These are phyloP conservation scores for Ditylenchus dipsaci DNA, from an alignment of 1,140 invertebrate species.

Conservation along the genomic window DNA sequence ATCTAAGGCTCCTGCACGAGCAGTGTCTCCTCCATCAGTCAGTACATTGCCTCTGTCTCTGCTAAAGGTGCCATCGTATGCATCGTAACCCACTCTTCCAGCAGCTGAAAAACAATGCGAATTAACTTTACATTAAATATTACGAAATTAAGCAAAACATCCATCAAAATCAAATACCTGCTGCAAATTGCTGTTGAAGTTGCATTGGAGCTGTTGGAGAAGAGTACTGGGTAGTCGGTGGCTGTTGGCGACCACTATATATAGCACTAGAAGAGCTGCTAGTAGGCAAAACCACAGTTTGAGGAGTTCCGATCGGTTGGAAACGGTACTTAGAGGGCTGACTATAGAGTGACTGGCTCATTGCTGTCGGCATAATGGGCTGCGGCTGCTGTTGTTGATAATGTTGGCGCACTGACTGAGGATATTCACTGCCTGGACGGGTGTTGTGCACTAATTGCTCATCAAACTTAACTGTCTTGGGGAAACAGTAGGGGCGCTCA, in stretches of 20 bases:
- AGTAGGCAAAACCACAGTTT: not conserved
- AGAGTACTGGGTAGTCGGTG: not conserved
- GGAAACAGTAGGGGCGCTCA: no score
- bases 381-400: not conserved
- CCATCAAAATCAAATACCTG: not conserved
- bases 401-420: not conserved
- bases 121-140: not conserved
- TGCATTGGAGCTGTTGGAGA: not conserved
- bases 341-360: not conserved
- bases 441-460: not conserved
- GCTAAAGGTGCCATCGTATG: not conserved
- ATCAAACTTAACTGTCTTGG: not conserved
- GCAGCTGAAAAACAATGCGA: not conserved
- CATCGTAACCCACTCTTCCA: not conserved
- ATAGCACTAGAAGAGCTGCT: not conserved
- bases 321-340: not conserved
- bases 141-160: not conserved
- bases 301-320: not conserved
- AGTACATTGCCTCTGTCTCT: not conserved
- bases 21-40: not conserved
- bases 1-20: constrained; percentile 21
- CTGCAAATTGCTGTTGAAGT: not conserved
- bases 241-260: not conserved
- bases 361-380: not conserved
- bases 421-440: not conserved